Evolutionary conservation across 2,888 invertebrate genomes (phyloP).

Genomic region (Aelia acuminata): DNA sequence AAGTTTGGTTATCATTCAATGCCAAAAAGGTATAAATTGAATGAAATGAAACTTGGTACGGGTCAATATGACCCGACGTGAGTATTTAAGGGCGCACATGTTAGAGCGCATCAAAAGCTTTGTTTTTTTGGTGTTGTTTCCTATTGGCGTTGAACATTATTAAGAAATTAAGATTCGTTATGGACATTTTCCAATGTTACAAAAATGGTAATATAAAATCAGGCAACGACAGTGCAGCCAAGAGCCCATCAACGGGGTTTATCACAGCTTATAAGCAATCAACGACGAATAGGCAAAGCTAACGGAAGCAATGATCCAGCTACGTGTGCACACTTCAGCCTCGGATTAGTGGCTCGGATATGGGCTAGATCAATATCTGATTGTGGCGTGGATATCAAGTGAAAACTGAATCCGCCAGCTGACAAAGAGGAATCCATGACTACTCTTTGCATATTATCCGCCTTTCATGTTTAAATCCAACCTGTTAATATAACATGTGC

Average conservation of each 20-base stretch:
- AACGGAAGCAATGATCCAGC: not conserved
- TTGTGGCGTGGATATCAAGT: not conserved
- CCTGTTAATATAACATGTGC: not conserved
- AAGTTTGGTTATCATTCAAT: no score
- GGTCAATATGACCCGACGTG: no score
- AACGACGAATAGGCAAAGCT: not conserved
- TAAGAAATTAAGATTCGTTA: no score
- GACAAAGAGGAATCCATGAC: conserved; percentile 36
- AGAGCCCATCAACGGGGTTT: not conserved
- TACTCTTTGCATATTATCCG: conserved; percentile 11
- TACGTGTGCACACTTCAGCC: not conserved
- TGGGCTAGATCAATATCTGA: not conserved
- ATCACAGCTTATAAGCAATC: conserved; percentile 21
- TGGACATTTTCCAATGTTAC: not conserved
- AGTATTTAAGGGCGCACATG: no score
- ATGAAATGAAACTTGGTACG: no score
- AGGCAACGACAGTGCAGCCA: not conserved
- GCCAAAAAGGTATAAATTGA: no score
- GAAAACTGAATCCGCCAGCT: not conserved
- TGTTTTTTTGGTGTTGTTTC: no score
- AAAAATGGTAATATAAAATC: not conserved
- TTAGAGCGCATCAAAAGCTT: no score
- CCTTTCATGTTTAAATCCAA: not conserved
- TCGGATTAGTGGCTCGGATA: not conserved
- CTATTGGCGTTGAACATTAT: no score